phyloP scores from a whole-genome alignment of 2,888 invertebrate genomes.

The Tridacna crocea region DNA sequence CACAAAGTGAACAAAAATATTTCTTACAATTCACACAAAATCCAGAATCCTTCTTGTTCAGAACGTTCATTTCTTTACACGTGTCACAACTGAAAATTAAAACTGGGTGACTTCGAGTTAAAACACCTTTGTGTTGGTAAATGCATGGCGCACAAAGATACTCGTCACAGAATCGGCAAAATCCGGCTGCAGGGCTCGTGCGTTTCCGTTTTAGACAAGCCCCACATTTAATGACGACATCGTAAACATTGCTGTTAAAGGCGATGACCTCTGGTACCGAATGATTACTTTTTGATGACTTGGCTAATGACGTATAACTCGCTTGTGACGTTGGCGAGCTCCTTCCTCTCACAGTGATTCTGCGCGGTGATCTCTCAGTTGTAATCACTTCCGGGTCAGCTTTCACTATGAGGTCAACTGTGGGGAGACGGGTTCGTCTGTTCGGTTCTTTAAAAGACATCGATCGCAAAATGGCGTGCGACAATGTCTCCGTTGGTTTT shows the following conservation, averaged over 20 bases:
- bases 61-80: conserved; percentile 53
- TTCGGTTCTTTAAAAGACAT: conserved; percentile 46
- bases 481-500: conserved; percentile 42
- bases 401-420: conserved; percentile 3
- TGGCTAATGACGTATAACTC: neutral
- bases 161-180: conserved; percentile 49
- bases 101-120: conserved; percentile 47
- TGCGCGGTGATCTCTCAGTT: neutral
- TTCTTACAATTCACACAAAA: conserved; percentile 46
- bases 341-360: neutral
- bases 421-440: conserved; percentile 20
- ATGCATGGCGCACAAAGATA: conserved; percentile 46
- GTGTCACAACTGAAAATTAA: conserved; percentile 49
- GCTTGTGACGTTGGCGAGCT: conserved; percentile 5
- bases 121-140: conserved; percentile 25
- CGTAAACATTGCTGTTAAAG: conserved; percentile 7
- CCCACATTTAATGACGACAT: conserved; percentile 38
- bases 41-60: conserved; percentile 41
- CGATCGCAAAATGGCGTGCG: conserved; percentile 45
- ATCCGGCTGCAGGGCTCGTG: conserved; percentile 44
- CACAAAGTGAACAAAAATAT: conserved; percentile 40
- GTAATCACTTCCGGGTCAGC: neutral
- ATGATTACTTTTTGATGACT: conserved; percentile 8
- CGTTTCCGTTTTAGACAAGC: conserved; percentile 29
- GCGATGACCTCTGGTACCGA: neutral